Base-by-base conservation (phyloP, 2,113 vertebrate genomes). In the Aspiorhynchus laticeps region DNA sequence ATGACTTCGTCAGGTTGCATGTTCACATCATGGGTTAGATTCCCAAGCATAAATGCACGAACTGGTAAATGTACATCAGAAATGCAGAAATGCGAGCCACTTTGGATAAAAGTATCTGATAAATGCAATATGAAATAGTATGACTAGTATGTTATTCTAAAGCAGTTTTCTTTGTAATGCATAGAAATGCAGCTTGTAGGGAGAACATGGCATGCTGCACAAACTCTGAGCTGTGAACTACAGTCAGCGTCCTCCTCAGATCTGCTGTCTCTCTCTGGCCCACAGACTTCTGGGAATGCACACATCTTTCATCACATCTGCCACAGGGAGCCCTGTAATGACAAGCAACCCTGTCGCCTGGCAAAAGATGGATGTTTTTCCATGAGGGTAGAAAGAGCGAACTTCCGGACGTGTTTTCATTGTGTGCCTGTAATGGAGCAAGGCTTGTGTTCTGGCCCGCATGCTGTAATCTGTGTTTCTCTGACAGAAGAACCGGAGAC, bases 271-370 rank as follows among this genome's bases (percentile, higher is more conserved):
- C 83, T 86, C 88, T 86, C 80, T 80, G 73, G 74, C 87, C 87
- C 80, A 19, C 26, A 80, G 86, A 87, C 89, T 82, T 78, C 59
- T 90, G 87, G 90, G 88, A 88, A 88, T 85, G 86, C 14, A 26
- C 84, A 77, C 71, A 63, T 89, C 83, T 56, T 74, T 74, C 67
- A 84, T 74, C 63, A 73, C 26, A 5, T 19, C 53, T 59, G 53
- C 53, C 53, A 59, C 53, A 24, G 53, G 53, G 53, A 59, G 28
- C 5, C 36, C 83, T 8, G 73, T 87, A 90, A 86, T 90, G 90
- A 91, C 91, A 90, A 91, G 88, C 87, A 91, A 88, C 89, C 87
- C 82, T 90, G 86, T 90, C 88, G 5, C 87, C 85, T 85, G 76
- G 87, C 91, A 26, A 6, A 12, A 0, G 61, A 85, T 85, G 87